A percentile compares a stretch with the other conserved stretches of the same genome.
Evolutionary conservation across 1,140 invertebrate genomes (phyloP).

Genomic region (Lasioglossum baleicum): DNA sequence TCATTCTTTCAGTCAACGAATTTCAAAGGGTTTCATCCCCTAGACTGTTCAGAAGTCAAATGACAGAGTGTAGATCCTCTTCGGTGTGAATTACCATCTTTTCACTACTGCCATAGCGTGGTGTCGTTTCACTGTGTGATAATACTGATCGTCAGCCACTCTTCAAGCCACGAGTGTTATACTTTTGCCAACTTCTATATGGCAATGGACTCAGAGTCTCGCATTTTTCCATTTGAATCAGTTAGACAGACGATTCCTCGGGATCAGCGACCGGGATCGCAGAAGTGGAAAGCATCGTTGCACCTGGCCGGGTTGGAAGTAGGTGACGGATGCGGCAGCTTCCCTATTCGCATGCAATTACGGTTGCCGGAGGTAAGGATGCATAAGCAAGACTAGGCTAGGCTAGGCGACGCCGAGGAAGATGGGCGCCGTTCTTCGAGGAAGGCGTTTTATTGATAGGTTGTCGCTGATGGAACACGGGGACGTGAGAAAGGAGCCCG

Average conservation of each 20-base stretch:
- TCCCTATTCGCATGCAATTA: conserved; percentile 34
- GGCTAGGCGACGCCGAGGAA: conserved; percentile 28
- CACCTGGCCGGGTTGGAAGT: background rate
- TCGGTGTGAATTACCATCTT: no score
- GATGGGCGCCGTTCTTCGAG: conserved; percentile 33
- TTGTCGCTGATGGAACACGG: conserved; percentile 54
- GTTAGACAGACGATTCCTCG: background rate
- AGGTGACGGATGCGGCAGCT: conserved; percentile 26
- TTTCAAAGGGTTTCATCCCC: no score
- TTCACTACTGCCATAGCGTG: no score
- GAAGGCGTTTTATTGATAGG: conserved; percentile 62
- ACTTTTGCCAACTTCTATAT: no score
- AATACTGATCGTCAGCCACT: no score
- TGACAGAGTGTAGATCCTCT: no score
- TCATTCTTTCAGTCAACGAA: no score
- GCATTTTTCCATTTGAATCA: no score
- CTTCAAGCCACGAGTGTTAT: no score
- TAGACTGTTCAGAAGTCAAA: no score
- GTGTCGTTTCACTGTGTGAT: no score
- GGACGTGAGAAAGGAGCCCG: conserved; percentile 54
- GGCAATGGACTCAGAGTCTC: no score
- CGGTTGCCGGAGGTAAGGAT: conserved; percentile 1
- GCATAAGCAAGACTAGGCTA: background rate
- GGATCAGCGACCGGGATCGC: background rate
- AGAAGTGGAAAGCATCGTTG: background rate